Evolutionary conservation across 2,113 vertebrate genomes (phyloP).

Genomic region (Cervus canadensis): DNA sequence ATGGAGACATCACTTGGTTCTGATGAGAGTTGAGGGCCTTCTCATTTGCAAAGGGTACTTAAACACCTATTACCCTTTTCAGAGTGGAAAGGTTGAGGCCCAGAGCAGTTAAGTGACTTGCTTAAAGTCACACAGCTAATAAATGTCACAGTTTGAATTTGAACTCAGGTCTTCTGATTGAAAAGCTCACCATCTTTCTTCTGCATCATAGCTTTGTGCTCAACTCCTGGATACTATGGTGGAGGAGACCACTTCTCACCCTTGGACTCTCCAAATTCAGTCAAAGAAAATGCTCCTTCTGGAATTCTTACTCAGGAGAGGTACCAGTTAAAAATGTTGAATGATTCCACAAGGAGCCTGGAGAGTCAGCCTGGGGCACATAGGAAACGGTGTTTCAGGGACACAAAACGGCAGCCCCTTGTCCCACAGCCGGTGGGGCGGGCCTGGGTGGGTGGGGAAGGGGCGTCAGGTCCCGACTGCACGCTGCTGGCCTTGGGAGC

Average conservation of each 20-base stretch:
- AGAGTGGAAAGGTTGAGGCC: background rate
- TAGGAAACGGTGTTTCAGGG: background rate
- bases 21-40: background rate
- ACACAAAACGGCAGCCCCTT: background rate
- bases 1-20: background rate
- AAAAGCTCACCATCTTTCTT: background rate
- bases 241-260: background rate
- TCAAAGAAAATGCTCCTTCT: background rate
- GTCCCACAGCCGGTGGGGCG: accelerated
- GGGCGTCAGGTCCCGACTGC: too few species aligned
- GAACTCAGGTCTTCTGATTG: background rate
- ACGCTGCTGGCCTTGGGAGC: too few species aligned
- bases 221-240: background rate
- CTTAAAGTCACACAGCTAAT: background rate
- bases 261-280: background rate
- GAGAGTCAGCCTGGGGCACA: background rate
- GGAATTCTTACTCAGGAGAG: background rate
- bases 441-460: background rate
- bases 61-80: background rate
- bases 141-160: background rate
- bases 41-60: background rate
- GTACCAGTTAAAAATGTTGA: background rate
- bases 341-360: background rate
- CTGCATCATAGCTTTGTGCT: background rate
- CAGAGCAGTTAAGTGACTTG: background rate